phyloP scores from a whole-genome alignment of 2,113 vertebrate species.

The Oceanodroma tethys region DNA sequence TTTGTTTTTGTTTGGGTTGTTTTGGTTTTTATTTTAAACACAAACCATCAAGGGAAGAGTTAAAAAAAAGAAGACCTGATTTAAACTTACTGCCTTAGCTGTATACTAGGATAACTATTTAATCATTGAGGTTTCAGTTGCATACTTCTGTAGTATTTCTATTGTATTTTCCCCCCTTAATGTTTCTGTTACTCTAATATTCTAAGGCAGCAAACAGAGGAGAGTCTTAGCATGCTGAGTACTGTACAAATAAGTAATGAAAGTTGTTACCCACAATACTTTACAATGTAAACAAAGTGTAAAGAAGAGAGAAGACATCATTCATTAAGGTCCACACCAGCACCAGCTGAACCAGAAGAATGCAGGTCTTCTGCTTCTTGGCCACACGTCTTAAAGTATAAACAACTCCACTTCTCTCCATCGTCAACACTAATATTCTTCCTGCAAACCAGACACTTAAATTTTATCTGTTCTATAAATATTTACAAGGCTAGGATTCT shows the following conservation, averaged over 20 bases:
- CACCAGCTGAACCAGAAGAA: not conserved
- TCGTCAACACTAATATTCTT: not conserved
- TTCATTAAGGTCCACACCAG: not conserved
- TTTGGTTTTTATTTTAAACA: not conserved
- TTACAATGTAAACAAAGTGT: not conserved
- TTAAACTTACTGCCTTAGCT: not conserved
- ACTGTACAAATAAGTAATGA: not conserved
- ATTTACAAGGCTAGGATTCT: not conserved
- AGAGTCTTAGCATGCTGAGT: not conserved
- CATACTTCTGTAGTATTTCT: not conserved
- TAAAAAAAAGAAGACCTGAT: not conserved
- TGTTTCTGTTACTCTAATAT: not conserved
- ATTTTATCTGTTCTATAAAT: not conserved
- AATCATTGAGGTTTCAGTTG: not conserved
- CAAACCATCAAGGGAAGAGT: not conserved
- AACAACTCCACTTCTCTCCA: not conserved
- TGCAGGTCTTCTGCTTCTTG: not conserved
- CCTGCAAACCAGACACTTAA: not conserved
- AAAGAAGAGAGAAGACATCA: not conserved
- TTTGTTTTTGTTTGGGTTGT: not conserved
- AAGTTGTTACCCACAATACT: not conserved
- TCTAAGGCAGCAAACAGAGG: not conserved
- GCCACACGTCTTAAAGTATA: not conserved
- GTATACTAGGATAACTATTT: not conserved
- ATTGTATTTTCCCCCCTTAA: not conserved